Base-by-base conservation (phyloP, 2,113 vertebrate genomes). In the Cercocebus atys region DNA sequence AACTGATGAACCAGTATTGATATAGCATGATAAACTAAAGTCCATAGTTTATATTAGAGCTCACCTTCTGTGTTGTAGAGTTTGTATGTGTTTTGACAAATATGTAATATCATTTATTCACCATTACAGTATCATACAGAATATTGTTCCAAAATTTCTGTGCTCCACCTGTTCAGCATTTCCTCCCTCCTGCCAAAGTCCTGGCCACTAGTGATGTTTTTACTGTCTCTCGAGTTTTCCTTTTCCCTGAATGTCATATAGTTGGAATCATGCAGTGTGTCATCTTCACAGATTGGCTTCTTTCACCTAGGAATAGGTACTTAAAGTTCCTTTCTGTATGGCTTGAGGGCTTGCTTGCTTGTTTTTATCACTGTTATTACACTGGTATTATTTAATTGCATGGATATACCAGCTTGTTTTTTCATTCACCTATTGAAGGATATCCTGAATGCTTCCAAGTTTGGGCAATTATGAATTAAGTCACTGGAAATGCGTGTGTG, bases 61-160 rank as follows among this genome's bases (percentile, higher is more conserved):
- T 76, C 2, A 13, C 4, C 23, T 25, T 50, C 75, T 55, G 0
- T 92, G 23, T 64, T 90, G 22, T 38, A 59, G 5, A 57, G 16
- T 78, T 78, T 85, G 3, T n/a, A 75, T 35, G 45, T 13, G 1
- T 72, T 82, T 76, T 70, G n/a, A 93, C 38, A 80, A 50, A 70
- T 38, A 18, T 0, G 18, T 79, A 22, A 1, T 45, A 9, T 35
- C 22, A 22, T 32, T 0, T 52, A 47, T 10, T 7, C 7, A 18
- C 68, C 2, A 6, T 92, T 38, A 10, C 0, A 38, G 17, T 47
- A 27, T 85, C 8, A 12, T 0, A 3, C n/a, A 27, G 38, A 80
- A 40, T 47, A 40, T 40, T 45, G 11, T 50, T 22, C 30, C 84
- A 47, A 61, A 96, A 61, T 10, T n/a, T 3, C 12, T 13, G 1